Evolutionary conservation across 2,797 vertebrate genomes (phyloP).

Genomic region (Tokudaia tokunoshimensis): DNA sequence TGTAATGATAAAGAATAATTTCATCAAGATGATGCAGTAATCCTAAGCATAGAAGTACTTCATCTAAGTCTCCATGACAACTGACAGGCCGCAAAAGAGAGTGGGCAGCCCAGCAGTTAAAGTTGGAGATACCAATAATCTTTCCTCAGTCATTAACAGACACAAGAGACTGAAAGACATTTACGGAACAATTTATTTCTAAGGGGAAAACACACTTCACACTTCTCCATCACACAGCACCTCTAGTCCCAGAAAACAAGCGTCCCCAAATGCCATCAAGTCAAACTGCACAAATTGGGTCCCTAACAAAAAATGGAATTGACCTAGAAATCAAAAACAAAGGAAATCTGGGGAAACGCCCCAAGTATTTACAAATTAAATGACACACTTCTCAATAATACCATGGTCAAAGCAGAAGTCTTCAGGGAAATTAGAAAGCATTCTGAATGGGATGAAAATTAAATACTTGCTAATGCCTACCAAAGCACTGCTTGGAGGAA

Average conservation of each 20-base stretch:
- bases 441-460: conserved; percentile 13
- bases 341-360: neutral
- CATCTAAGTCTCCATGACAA: neutral
- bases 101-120: neutral
- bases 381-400: neutral
- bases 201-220: neutral
- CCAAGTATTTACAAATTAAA: conserved; percentile 16
- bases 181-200: neutral
- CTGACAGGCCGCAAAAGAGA: neutral
- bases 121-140: neutral
- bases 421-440: neutral
- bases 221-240: neutral
- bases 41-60: neutral
- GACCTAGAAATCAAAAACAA: conserved; percentile 33
- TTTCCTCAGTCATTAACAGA: neutral
- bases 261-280: too few species aligned
- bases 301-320: neutral
- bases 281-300: neutral
- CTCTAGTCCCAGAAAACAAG: neutral
- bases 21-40: neutral
- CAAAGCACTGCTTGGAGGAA: neutral
- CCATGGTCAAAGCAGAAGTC: neutral
- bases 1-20: neutral
- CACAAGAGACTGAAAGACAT: neutral
- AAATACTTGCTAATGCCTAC: neutral